These are phyloP conservation scores for Forbesichthys papilliferus DNA, from an alignment of 2,113 vertebrate species.

Conservation along the genomic window DNA sequence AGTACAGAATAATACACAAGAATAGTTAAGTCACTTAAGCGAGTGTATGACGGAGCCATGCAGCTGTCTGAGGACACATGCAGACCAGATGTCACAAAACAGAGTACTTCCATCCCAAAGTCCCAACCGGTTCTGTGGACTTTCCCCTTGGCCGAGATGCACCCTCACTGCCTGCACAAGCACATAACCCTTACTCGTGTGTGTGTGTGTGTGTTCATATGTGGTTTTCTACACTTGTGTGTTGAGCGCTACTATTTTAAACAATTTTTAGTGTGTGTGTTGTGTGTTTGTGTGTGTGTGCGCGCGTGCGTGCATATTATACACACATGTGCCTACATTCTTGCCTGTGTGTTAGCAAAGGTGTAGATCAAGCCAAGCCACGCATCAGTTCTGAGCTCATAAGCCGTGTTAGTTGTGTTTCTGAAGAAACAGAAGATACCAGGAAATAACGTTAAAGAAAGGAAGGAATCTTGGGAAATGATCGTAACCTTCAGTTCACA, in stretches of 20 bases:
- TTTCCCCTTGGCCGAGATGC: constrained; percentile 61
- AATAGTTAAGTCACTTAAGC: neutral
- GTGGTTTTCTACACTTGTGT: neutral
- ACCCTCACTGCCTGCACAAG: constrained; percentile 49
- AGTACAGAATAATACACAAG: neutral
- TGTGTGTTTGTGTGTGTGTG: neutral
- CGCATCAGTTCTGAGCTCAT: too few relatives aligned
- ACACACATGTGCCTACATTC: too few relatives aligned
- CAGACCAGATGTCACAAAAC: constrained; percentile 65
- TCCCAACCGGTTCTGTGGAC: constrained; percentile 50
- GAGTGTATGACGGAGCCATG: constrained; percentile 49
- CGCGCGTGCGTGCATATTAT: neutral
- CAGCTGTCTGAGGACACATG: constrained; percentile 54
- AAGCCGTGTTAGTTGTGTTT: too few relatives aligned
- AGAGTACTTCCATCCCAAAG: constrained; percentile 29
- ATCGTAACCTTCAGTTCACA: too few relatives aligned
- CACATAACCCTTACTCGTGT: constrained; percentile 35
- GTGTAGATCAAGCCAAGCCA: too few relatives aligned
- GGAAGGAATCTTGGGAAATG: too few relatives aligned
- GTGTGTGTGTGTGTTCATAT: neutral
- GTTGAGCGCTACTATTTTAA: neutral
- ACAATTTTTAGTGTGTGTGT: neutral
- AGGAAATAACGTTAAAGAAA: too few relatives aligned
- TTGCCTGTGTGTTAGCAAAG: too few relatives aligned
- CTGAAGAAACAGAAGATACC: too few relatives aligned